Evolutionary conservation across 2,888 invertebrate genomes (phyloP).

Genomic region (Microdon myrmicae): DNA sequence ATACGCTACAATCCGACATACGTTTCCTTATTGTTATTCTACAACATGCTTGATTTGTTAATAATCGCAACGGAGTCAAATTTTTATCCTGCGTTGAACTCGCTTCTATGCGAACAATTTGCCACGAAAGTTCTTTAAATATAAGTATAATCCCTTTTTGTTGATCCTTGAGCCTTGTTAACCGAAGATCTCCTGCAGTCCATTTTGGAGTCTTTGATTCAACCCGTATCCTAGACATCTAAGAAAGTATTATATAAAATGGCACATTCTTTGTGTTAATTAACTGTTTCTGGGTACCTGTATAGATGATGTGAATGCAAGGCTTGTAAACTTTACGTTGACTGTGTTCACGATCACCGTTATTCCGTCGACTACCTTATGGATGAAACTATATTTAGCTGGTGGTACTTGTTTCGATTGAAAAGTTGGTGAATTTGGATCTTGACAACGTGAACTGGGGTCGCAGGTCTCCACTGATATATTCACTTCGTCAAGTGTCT

Average conservation of each 20-base stretch:
- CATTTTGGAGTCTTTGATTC: conserved; percentile 95
- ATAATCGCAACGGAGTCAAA: conserved; percentile 87
- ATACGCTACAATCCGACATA: conserved; percentile 89
- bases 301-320: conserved; percentile 94
- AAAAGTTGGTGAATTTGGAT: conserved; percentile 69
- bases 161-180: conserved; percentile 91
- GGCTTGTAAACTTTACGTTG: conserved; percentile 91
- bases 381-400: conserved; percentile 86
- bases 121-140: conserved; percentile 98
- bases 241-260: conserved; percentile 52
- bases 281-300: conserved; percentile 81
- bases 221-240: conserved; percentile 92
- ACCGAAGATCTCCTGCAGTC: conserved; percentile 84
- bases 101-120: conserved; percentile 94
- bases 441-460: conserved; percentile 73
- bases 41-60: conserved; percentile 94
- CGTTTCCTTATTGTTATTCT: conserved; percentile 96
- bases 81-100: conserved; percentile 80
- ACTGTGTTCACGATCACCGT: conserved; percentile 95
- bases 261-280: conserved; percentile 19
- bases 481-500: conserved; percentile 87
- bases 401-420: conserved; percentile 71
- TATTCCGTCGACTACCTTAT: conserved; percentile 97
- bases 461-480: conserved; percentile 94
- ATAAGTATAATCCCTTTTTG: conserved; percentile 89